Evolutionary conservation across 2,113 vertebrate species (phyloP), one percentile per base, ranked within the genome.

Genomic region (Lampris megalopsis): DNA sequence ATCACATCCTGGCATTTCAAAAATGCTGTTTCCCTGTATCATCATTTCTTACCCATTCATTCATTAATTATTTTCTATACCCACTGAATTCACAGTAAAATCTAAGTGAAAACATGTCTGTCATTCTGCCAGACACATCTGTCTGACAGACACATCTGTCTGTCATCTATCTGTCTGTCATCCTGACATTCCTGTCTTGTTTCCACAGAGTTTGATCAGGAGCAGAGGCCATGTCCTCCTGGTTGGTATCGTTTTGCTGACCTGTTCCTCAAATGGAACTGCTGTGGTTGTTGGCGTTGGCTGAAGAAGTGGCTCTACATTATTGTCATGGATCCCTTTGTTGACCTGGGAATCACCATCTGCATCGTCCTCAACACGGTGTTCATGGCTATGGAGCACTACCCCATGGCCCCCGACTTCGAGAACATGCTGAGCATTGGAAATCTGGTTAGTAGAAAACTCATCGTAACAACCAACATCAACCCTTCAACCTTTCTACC

Each of bases 381-480:
- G 48, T 99, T 99, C 91, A 99, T 99, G 97, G 98, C 98, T 79
- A 98, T 99, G 97, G 98, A 99, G 74, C 97, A 99, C 40, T 99
- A 97, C 58, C 98, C 97, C 9, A 98, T 99, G 97, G 95, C 95
- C 0, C 59, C 81, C 1, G 75, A 94, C 2, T 98, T 99, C 0
- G 95, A 97, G 63, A 36, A 93, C 0, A 93, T 97, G 70, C 92
- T 99, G 69, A 57, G 24, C 0, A 83, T 96, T 9, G 97, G 97
- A 41, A 97, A 45, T 45, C 43, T 45, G 43, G 43, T 45, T 45
- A 45, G 43, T 4, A 45, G 7, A 45, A 45, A 4, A 4, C 43
- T 45, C 7, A 45, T 5, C 43, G 24, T 24, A 24, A 24, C 24
- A 24, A 24, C 24, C 24, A 24, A 24, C 24, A 24, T 24, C 24